phyloP scores from a whole-genome alignment of 1,140 invertebrate species.

The Drosophila repletoides region DNA sequence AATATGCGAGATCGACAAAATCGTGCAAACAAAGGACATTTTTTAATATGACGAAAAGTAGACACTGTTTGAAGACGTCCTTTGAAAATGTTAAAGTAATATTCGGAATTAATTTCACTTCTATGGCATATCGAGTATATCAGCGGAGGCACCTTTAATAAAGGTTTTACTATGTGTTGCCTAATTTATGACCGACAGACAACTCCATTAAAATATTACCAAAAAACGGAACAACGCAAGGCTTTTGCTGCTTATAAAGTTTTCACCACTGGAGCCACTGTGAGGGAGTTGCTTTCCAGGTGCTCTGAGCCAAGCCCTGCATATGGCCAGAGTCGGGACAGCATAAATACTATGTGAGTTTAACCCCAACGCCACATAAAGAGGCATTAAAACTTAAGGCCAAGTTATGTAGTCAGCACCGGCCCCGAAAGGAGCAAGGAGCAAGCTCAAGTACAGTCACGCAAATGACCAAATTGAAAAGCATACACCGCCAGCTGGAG shows the following conservation, averaged over 20 bases:
- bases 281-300: conserved; percentile 12
- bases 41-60: too few relatives aligned
- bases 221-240: not conserved
- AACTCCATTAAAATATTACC: conserved; percentile 65
- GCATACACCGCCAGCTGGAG: conserved; percentile 6
- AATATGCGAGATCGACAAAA: conserved; percentile 25
- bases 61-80: too few relatives aligned
- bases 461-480: conserved; percentile 47
- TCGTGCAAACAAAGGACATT: not conserved
- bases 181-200: conserved; percentile 11
- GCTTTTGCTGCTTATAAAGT: conserved; percentile 11
- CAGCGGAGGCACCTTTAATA: too few relatives aligned
- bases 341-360: conserved; percentile 28
- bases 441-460: conserved; percentile 34
- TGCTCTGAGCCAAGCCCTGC: conserved; percentile 22
- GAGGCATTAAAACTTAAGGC: conserved; percentile 48
- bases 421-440: conserved; percentile 4
- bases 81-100: too few relatives aligned
- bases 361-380: conserved; percentile 44
- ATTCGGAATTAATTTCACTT: too few relatives aligned
- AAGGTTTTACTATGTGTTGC: too few relatives aligned
- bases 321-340: not conserved
- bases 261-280: not conserved
- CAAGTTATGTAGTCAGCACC: conserved; percentile 23
- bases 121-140: too few relatives aligned